Conservation (phyloP, 2,888 invertebrate species). For the Cephus spinipes region DNA sequence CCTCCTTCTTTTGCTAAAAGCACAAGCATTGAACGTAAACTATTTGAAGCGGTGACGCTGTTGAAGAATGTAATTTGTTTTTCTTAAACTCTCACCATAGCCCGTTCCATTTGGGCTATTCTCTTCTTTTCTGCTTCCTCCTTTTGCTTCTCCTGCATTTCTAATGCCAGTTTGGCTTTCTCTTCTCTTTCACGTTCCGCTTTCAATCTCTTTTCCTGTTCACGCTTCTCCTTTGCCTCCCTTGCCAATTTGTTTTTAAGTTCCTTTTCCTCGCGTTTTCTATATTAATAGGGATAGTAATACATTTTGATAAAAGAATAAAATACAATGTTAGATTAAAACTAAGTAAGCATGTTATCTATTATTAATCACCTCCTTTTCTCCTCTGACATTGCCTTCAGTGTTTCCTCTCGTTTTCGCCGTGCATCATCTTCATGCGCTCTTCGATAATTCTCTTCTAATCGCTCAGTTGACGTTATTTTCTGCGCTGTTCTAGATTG, state of each 20-base stretch:
- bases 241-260: slow-evolving; percentile 69
- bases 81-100: slow-evolving; percentile 39
- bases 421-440: slow-evolving; percentile 68
- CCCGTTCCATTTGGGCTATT: slow-evolving; percentile 49
- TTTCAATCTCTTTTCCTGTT: slow-evolving; percentile 65
- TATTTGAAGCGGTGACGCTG: not conserved
- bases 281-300: slow-evolving; percentile 21
- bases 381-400: slow-evolving; percentile 71
- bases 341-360: not conserved
- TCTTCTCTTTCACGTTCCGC: slow-evolving; percentile 66
- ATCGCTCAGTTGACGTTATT: slow-evolving; percentile 48
- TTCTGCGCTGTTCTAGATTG: slow-evolving; percentile 56
- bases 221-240: slow-evolving; percentile 68
- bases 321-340: not conserved
- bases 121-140: slow-evolving; percentile 69
- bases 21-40: not conserved
- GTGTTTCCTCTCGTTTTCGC: slow-evolving; percentile 72
- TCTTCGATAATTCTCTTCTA: slow-evolving; percentile 59
- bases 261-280: slow-evolving; percentile 71
- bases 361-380: slow-evolving; percentile 67
- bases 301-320: not conserved
- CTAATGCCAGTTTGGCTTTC: slow-evolving; percentile 52
- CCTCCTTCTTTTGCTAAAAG: slow-evolving; percentile 56
- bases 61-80: not conserved
- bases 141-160: slow-evolving; percentile 66